Percentiles rank a stretch among this genome's conserved stretches.
These are phyloP conservation scores for Spermophilus dauricus DNA, from an alignment of 2,113 vertebrate genomes.

Conservation along the genomic window DNA sequence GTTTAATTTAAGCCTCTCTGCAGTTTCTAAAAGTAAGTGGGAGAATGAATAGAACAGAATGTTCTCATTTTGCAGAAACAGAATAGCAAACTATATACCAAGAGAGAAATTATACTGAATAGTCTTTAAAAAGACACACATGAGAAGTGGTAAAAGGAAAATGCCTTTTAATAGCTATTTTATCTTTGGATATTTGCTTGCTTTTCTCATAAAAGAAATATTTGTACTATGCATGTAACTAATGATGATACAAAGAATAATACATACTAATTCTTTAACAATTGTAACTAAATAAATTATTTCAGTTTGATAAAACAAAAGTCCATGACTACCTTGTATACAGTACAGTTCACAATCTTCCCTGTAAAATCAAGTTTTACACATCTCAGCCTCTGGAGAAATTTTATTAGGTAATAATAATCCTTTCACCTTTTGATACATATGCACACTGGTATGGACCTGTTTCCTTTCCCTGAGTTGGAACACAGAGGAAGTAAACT, in stretches of 20 bases:
- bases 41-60: conserved; percentile 67
- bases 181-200: conserved; percentile 54
- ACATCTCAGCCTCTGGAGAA: conserved; percentile 10
- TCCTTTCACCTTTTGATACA: background rate
- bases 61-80: conserved; percentile 81
- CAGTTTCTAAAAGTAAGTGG: conserved; percentile 76
- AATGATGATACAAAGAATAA: conserved; percentile 45
- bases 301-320: conserved; percentile 35
- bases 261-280: background rate
- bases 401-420: background rate
- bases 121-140: conserved; percentile 73
- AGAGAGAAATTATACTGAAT: conserved; percentile 72
- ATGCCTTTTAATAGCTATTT: conserved; percentile 57
- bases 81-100: conserved; percentile 77
- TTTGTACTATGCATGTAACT: conserved; percentile 29
- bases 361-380: background rate
- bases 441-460: background rate
- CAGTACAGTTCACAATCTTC: background rate
- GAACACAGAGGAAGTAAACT: background rate
- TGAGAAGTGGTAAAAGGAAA: conserved; percentile 56
- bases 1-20: conserved; percentile 76
- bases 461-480: background rate
- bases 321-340: background rate
- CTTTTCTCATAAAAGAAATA: conserved; percentile 62
- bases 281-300: background rate